A percentile compares a stretch with the other conserved stretches of the same genome.
Conservation (phyloP, 2,797 vertebrate species). For the Sebastes elongatus region DNA sequence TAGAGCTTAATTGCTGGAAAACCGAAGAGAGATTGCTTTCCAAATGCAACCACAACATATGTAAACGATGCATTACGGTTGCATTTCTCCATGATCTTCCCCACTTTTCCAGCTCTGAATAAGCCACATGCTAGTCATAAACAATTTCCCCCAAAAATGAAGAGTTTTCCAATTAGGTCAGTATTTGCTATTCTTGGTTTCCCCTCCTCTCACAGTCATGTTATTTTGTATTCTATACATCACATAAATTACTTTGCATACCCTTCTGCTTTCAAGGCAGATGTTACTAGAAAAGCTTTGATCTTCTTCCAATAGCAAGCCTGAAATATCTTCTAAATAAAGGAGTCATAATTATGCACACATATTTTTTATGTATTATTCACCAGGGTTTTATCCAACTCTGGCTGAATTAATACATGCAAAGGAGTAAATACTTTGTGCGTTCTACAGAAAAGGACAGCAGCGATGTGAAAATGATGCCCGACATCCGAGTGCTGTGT, state of each 20-base stretch:
- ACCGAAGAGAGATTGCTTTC: slow-evolving; percentile 37
- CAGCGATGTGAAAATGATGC: slow-evolving; percentile 36
- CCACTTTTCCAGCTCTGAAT: slow-evolving; percentile 16
- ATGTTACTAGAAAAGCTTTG: slow-evolving; percentile 65
- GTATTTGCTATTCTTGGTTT: slow-evolving; percentile 47
- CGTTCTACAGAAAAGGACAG: slow-evolving; percentile 50
- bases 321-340: slow-evolving; percentile 59
- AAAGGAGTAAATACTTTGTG: slow-evolving; percentile 32
- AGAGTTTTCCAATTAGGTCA: slow-evolving; percentile 62
- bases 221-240: slow-evolving; percentile 42
- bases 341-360: slow-evolving; percentile 67
- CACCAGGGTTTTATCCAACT: slow-evolving; percentile 52
- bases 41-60: slow-evolving; percentile 62
- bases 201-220: slow-evolving; percentile 12
- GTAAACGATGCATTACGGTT: slow-evolving; percentile 37
- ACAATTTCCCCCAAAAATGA: slow-evolving; percentile 27
- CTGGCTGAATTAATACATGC: slow-evolving; percentile 48
- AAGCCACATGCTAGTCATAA: slow-evolving; percentile 44
- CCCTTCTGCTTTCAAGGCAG: slow-evolving; percentile 67
- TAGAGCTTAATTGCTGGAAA: slow-evolving; percentile 35
- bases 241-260: slow-evolving; percentile 6
- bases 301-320: slow-evolving; percentile 56
- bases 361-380: slow-evolving; percentile 60
- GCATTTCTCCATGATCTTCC: slow-evolving; percentile 28
- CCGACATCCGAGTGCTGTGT: slow-evolving; percentile 15